Percentiles rank a stretch among this genome's conserved stretches.
Conservation (phyloP, 2,888 invertebrate genomes). For the Parnassius glacialis region DNA sequence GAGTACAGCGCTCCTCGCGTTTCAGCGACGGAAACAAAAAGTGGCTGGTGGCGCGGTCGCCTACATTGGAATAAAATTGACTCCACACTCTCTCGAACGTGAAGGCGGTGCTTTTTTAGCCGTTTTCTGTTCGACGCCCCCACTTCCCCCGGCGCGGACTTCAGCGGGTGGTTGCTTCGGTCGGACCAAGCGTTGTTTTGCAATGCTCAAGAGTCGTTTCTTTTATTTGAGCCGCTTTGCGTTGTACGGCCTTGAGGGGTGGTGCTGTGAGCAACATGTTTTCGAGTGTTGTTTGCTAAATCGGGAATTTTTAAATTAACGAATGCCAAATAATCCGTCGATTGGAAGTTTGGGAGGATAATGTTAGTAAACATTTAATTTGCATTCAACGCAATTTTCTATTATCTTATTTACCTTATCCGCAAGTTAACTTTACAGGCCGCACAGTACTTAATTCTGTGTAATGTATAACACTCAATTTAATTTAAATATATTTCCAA, state of each 20-base stretch:
- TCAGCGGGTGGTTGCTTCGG: slow-evolving; percentile 81
- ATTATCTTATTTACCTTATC: background rate
- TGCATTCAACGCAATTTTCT: slow-evolving; percentile 2
- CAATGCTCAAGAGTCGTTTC: slow-evolving; percentile 78
- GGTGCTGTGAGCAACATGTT: slow-evolving; percentile 67
- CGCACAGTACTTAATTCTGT: too few species aligned
- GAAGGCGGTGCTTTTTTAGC: slow-evolving; percentile 74
- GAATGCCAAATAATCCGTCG: slow-evolving; percentile 62
- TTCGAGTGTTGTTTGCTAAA: slow-evolving; percentile 73
- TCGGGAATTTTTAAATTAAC: slow-evolving; percentile 77
- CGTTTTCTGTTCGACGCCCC: slow-evolving; percentile 57
- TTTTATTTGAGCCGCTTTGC: slow-evolving; percentile 79
- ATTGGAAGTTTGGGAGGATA: slow-evolving; percentile 45
- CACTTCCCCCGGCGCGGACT: slow-evolving; percentile 54
- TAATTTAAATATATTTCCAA: too few species aligned
- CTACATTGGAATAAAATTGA: slow-evolving; percentile 81
- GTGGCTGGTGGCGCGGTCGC: slow-evolving; percentile 77
- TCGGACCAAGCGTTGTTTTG: slow-evolving; percentile 76
- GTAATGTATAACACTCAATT: too few species aligned
- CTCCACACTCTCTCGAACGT: slow-evolving; percentile 80
- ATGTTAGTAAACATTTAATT: slow-evolving; percentile 26
- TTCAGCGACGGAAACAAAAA: slow-evolving; percentile 79
- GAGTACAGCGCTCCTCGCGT: slow-evolving; percentile 76
- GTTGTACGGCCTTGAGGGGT: slow-evolving; percentile 74
- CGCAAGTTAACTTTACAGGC: too few species aligned